Conservation (phyloP, 2,888 invertebrate species). For the Cheilosia vernalis region DNA sequence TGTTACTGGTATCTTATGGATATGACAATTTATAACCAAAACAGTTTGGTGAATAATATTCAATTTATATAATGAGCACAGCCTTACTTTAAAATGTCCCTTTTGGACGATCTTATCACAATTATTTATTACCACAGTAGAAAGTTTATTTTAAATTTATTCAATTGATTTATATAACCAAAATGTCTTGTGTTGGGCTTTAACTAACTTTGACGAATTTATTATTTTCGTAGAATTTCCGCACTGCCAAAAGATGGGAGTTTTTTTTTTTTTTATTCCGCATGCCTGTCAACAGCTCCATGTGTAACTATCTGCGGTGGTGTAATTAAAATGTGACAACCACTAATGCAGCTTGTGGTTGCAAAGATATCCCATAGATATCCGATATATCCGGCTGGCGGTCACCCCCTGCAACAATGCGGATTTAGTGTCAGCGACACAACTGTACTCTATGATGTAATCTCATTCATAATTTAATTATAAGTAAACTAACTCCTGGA, state of each 20-base stretch:
- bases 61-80: no score
- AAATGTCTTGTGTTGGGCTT: no score
- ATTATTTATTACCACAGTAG: no score
- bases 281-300: not conserved
- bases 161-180: no score
- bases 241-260: not conserved
- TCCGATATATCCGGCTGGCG: not conserved
- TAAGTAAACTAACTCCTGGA: slow-evolving; percentile 10
- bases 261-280: not conserved
- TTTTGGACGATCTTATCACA: no score
- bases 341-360: slow-evolving; percentile 5
- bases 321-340: not conserved
- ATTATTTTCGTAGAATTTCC: not conserved
- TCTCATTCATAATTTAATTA: slow-evolving; percentile 30
- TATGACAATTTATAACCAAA: not conserved
- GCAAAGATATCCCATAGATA: slow-evolving; percentile 1
- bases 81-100: no score
- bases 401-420: not conserved
- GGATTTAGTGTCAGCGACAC: not conserved
- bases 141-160: no score
- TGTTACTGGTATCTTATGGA: not conserved
- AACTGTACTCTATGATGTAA: slow-evolving; percentile 1
- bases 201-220: no score
- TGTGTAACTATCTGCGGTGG: not conserved
- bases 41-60: no score